Percentiles rank a stretch among this genome's conserved stretches.
Evolutionary conservation across 37 sponge, comb jelly and placozoan genomes (phyloP).

Genomic region (Hexactinellida sp.): DNA sequence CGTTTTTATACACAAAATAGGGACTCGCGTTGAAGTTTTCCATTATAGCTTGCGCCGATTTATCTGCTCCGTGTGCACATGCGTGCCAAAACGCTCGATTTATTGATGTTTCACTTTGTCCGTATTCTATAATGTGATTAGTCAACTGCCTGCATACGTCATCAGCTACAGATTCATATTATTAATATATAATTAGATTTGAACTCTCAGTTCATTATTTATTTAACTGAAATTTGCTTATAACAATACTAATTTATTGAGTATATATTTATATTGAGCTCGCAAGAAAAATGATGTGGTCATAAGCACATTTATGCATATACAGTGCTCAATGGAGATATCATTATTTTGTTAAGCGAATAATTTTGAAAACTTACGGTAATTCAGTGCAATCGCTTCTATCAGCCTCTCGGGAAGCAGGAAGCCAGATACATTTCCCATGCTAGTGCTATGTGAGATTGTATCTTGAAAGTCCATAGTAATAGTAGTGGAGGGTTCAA

Average conservation of each 20-base stretch:
- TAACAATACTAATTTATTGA: too few relatives aligned
- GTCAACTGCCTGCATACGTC: neutral
- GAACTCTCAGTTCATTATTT: too few relatives aligned
- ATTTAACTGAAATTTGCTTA: too few relatives aligned
- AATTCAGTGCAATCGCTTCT: neutral
- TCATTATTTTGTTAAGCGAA: too few relatives aligned
- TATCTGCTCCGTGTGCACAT: constrained; percentile 8
- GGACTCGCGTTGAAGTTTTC: neutral
- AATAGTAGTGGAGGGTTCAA: neutral
- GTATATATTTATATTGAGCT: too few relatives aligned
- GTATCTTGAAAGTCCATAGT: neutral
- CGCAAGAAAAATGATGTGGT: neutral
- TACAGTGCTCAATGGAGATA: neutral
- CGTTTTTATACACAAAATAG: neutral
- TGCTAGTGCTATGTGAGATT: neutral
- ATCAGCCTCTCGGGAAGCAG: neutral
- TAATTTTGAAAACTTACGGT: constrained; percentile 8
- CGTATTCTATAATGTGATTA: neutral
- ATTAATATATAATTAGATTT: too few relatives aligned
- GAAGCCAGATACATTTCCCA: neutral
- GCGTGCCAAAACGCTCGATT: neutral
- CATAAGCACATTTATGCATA: neutral
- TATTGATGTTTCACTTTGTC: neutral
- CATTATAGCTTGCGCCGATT: neutral
- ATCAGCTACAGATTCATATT: too few relatives aligned